Evolutionary conservation across 92 coral and sea anemone genomes (phyloP).

Genomic region (Palythoa heliodiscus): DNA sequence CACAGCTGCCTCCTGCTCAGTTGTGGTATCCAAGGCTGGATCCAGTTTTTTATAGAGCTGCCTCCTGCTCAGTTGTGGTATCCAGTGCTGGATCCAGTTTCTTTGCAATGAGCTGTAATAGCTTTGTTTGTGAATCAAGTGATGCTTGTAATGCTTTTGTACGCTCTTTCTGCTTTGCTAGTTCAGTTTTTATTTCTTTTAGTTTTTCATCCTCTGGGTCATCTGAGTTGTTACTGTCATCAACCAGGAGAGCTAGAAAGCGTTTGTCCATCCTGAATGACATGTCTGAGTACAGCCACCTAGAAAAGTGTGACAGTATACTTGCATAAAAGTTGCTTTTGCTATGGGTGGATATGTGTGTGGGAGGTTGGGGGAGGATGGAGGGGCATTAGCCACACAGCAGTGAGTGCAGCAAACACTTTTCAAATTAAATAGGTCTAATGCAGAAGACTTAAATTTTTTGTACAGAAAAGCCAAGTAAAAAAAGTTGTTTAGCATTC

Average conservation of each 20-base stretch:
- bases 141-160: conserved; percentile 61
- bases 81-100: conserved; percentile 53
- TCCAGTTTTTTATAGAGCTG: conserved; percentile 70
- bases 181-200: conserved; percentile 39
- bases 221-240: neutral
- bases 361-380: neutral
- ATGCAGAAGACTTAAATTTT: too few species aligned
- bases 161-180: conserved; percentile 60
- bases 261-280: conserved; percentile 12
- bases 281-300: conserved; percentile 31
- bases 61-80: conserved; percentile 6
- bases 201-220: conserved; percentile 33
- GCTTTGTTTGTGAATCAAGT: conserved; percentile 64
- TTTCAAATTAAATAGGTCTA: too few species aligned
- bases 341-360: neutral
- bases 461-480: too few species aligned
- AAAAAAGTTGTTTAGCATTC: too few species aligned
- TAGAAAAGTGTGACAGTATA: neutral
- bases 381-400: neutral
- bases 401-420: too few species aligned
- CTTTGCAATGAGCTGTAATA: conserved; percentile 63
- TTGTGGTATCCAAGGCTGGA: neutral
- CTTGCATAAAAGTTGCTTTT: neutral
- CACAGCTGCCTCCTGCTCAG: conserved; percentile 37
- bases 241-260: conserved; percentile 34